A percentile compares a stretch with the other conserved stretches of the same genome.
phyloP scores from a whole-genome alignment of 1,140 invertebrate species.

The Drosophila orena region DNA sequence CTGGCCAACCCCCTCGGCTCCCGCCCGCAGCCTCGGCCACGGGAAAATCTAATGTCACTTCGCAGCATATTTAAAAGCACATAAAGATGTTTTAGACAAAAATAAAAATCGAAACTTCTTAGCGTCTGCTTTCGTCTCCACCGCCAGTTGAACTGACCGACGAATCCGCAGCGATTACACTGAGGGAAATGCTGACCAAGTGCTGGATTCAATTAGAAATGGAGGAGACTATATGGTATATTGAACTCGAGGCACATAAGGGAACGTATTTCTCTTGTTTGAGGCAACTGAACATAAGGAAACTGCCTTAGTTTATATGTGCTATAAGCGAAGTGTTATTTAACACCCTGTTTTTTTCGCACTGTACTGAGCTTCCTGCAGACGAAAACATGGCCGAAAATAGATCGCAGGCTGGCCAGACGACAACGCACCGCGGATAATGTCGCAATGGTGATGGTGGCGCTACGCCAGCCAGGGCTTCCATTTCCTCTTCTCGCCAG shows the following conservation, averaged over 20 bases:
- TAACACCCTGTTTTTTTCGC: neutral
- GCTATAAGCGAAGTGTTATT: no score
- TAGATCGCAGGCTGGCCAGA: constrained; percentile 70
- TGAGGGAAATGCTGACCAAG: neutral
- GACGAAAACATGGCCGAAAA: constrained; percentile 71
- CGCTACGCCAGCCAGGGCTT: constrained; percentile 55
- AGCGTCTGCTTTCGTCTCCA: constrained; percentile 28
- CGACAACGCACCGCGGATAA: constrained; percentile 50
- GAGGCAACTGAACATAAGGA: no score
- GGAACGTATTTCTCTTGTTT: neutral
- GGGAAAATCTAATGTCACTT: constrained; percentile 76
- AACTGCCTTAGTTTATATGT: no score
- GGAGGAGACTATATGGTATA: no score
- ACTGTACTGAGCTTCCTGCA: constrained; percentile 43
- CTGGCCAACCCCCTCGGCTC: neutral
- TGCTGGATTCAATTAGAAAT: no score
- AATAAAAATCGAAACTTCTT: constrained; percentile 62
- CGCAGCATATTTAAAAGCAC: constrained; percentile 83
- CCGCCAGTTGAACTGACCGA: constrained; percentile 41
- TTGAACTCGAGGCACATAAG: no score
- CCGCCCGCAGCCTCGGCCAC: constrained; percentile 1
- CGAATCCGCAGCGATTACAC: constrained; percentile 37
- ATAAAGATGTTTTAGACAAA: constrained; percentile 83
- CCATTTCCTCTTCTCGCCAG: constrained; percentile 20
- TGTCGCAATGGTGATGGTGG: constrained; percentile 69